These are phyloP conservation scores for Darevskia mixta DNA, from an alignment of 2,797 vertebrate species.

Conservation along the genomic window DNA sequence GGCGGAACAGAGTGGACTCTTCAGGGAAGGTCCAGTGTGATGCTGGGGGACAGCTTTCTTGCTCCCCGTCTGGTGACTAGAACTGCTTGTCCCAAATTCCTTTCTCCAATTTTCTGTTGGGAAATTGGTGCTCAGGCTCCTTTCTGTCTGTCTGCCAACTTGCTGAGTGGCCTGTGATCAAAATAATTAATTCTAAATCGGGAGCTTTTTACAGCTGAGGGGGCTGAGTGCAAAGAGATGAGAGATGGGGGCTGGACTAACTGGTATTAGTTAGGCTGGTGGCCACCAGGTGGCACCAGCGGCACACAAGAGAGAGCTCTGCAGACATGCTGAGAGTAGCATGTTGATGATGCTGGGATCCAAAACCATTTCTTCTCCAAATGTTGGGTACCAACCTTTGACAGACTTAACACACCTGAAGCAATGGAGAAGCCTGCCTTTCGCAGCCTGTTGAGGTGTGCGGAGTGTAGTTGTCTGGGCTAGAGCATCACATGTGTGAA, in stretches of 20 bases:
- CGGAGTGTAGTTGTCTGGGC: neutral
- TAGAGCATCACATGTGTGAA: neutral
- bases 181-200: neutral
- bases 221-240: neutral
- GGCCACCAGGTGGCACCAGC: slow-evolving; percentile 20
- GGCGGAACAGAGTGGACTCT: neutral
- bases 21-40: neutral
- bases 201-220: neutral
- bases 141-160: neutral
- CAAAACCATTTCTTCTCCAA: neutral
- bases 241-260: neutral
- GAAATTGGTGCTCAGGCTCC: neutral
- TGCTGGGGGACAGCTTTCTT: neutral
- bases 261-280: neutral
- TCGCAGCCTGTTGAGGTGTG: neutral
- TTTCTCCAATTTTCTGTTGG: neutral
- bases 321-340: too few relatives aligned
- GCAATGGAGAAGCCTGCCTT: neutral
- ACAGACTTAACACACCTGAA: neutral
- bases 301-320: neutral
- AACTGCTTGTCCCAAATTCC: neutral
- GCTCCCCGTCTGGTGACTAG: neutral
- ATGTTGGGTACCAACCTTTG: neutral
- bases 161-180: neutral
- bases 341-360: neutral